Base-by-base conservation (phyloP, 2,888 invertebrate genomes). In the Nezara viridula region DNA sequence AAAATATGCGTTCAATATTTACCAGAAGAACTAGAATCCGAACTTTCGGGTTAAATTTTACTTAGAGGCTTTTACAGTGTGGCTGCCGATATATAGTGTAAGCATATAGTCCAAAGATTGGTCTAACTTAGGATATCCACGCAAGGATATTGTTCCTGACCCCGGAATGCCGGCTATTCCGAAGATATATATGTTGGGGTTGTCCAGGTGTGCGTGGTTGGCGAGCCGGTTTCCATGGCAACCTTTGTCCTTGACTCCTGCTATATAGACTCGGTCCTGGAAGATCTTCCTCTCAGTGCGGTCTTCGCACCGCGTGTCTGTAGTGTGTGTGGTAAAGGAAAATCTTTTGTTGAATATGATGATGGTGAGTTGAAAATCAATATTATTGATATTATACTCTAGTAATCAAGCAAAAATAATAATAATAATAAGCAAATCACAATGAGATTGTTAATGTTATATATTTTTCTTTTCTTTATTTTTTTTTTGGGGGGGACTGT, bases 191-290 rank as follows among this genome's bases (percentile, higher is more conserved):
- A 47, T 14, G 81, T 47, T 81, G 40, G 40, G 44, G 81, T 44
- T 47, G 81, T 44, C 81, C 81, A 81, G 44, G 44, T 81, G 44
- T 81, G 81, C 81, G 81, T 81, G 81, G 81, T 81, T 44, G 81
- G 81, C 81, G 81, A 81, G 44, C 81, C 81, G 81, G 81, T 81
- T 81, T 81, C 81, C 81, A 81, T 81, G 81, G 44, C 81, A 81
- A 81, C 81, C 81, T 47, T 24, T n/a, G 81, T 81, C 81, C 81
- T 81, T 81, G 81, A 47, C 66, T 44, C 81, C 44, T 44, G 81
- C 81, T 81, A 81, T 81, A 81, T 81, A 81, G 81, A 40, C 14
- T 81, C 44, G n/a, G 44, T 81, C 66, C 5, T 12, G 24, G 44
- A 7, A 47, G 81, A 40, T 47, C 40, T 81, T 81, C 81, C 44